Base-by-base conservation (phyloP, 2,797 vertebrate genomes). In the Sebastes diaconus region DNA sequence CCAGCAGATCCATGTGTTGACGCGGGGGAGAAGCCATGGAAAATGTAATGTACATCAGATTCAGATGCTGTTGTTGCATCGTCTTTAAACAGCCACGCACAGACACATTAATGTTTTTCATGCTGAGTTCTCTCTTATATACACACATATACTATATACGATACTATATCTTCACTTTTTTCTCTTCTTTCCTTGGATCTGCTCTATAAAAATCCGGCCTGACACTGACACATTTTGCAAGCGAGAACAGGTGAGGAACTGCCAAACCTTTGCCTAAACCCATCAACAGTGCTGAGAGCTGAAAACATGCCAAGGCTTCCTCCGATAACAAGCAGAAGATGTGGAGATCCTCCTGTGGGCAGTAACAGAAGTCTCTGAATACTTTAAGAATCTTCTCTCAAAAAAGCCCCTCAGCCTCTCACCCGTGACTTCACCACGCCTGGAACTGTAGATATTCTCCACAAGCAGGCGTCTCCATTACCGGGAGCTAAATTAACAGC, bases 401-500 rank as follows among this genome's bases (percentile, higher is more conserved):
- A 78, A 91, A 91, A 90, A 86, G 64, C 66, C 87, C 84, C 74
- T 83, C 81, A 87, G 75, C 83, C 68, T 84, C 77, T 86, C 63
- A 64, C 80, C 70, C 20, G 57, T 64, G 84, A 88, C 81, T 88
- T 74, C 50, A 58, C 75, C 58, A 32, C 22, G 78, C 87, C 89
- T 81, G 78, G 50, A 87, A 88, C 80, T 84, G 84, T 87, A 81
- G 90, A 88, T 90, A 87, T 92, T 93, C 91, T 75, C 90, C 81
- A 79, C 84, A 73, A 82, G 93, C 88, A 36, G 75, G 80, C 90
- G 92, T 85, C 90, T 89, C 92, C 90, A 95, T 94, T 95, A 94
- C 86, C 30, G 46, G 76, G 88, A 88, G 94, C 92, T 94, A 94
- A 96, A 96, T 96, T 96, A 96, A 95, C 94, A 92, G 90, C 92